Conservation (phyloP, 2,888 invertebrate species). For the Leptinotarsa peninsularis region DNA sequence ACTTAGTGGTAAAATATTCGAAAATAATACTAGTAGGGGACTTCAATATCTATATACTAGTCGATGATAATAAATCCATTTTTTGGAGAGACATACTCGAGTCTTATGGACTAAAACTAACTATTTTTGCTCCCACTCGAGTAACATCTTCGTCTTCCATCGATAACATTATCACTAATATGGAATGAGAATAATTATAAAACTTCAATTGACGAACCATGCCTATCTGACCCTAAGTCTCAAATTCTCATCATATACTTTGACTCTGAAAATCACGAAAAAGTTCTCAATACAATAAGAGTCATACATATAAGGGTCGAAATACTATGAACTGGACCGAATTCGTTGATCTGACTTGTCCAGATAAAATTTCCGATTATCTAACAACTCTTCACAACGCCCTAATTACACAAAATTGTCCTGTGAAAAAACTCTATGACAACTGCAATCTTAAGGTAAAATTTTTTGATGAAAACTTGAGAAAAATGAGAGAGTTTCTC, state of each 20-base stretch:
- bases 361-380: no score
- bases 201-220: constrained; percentile 17
- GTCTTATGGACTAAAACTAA: constrained; percentile 13
- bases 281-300: neutral
- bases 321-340: neutral
- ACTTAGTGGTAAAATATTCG: neutral
- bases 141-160: constrained; percentile 6
- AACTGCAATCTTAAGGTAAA: constrained; percentile 10
- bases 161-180: constrained; percentile 13
- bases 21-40: constrained; percentile 7
- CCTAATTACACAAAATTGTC: no score
- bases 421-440: neutral
- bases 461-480: constrained; percentile 7
- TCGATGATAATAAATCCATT: constrained; percentile 8
- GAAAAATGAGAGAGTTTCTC: constrained; percentile 16
- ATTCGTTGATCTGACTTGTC: neutral
- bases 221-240: constrained; percentile 15
- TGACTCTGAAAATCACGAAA: neutral
- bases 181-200: neutral
- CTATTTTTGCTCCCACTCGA: constrained; percentile 8
- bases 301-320: neutral
- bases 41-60: constrained; percentile 15
- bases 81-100: constrained; percentile 8
- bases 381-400: no score
- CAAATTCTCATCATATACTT: constrained; percentile 16